Evolutionary conservation across 2,888 invertebrate species (phyloP).

Genomic region (Lottia gigantea): DNA sequence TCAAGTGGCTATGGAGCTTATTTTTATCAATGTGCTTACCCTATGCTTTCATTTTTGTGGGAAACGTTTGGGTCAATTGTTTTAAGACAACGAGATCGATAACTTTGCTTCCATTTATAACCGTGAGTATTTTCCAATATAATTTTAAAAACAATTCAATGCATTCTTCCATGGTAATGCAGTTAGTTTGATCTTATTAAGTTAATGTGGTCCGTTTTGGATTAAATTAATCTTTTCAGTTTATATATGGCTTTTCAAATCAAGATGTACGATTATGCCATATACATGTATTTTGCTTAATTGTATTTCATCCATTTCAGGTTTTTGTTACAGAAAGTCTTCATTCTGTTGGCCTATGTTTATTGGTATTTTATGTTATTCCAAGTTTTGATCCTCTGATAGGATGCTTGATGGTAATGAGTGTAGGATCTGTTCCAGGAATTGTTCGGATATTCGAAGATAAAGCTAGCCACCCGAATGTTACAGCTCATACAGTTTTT

Average conservation of each 20-base stretch:
- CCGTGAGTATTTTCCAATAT: slow-evolving; percentile 32
- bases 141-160: neutral
- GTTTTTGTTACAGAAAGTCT: slow-evolving; percentile 42
- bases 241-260: too few species aligned
- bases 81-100: slow-evolving; percentile 42
- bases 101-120: slow-evolving; percentile 31
- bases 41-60: slow-evolving; percentile 40
- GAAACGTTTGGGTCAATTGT: slow-evolving; percentile 37
- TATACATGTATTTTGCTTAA: neutral
- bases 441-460: slow-evolving; percentile 34
- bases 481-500: neutral
- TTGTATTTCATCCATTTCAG: slow-evolving; percentile 25
- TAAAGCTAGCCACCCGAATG: neutral
- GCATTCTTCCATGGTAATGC: too few species aligned
- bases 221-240: too few species aligned
- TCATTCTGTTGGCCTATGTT: slow-evolving; percentile 45
- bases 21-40: slow-evolving; percentile 47
- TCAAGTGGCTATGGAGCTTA: slow-evolving; percentile 55
- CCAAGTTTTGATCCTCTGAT: slow-evolving; percentile 49
- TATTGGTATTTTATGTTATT: slow-evolving; percentile 46
- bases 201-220: too few species aligned
- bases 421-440: slow-evolving; percentile 38
- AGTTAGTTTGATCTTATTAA: too few species aligned
- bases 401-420: slow-evolving; percentile 34
- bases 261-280: neutral